These are phyloP conservation scores for Tokudaia tokunoshimensis DNA, from an alignment of 2,797 vertebrate species.

Conservation along the genomic window DNA sequence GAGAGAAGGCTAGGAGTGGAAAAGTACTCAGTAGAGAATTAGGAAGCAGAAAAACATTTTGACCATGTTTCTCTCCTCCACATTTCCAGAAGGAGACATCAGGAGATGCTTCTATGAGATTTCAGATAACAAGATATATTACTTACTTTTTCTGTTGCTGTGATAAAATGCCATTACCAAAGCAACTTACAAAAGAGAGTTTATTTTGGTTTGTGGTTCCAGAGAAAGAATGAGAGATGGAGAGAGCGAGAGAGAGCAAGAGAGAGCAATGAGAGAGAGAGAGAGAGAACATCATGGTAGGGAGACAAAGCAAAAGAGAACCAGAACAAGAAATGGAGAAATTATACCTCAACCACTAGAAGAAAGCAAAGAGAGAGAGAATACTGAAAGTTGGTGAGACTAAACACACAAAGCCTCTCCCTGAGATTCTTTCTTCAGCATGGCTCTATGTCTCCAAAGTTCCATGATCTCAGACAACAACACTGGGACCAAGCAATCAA, in stretches of 20 bases:
- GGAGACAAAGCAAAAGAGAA: background rate
- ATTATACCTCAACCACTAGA: no score
- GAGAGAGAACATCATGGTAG: background rate
- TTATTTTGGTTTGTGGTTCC: background rate
- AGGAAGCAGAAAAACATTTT: background rate
- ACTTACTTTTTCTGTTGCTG: background rate
- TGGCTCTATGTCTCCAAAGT: background rate
- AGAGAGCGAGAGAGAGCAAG: background rate
- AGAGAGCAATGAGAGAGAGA: background rate
- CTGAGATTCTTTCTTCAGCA: background rate
- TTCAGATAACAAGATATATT: background rate
- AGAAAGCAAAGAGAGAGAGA: background rate
- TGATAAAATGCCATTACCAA: background rate
- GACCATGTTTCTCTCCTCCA: accelerated
- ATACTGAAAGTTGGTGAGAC: background rate
- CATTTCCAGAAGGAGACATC: background rate
- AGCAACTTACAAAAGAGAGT: background rate
- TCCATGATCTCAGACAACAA: background rate
- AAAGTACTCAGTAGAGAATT: background rate
- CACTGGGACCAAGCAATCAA: background rate
- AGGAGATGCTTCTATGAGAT: background rate
- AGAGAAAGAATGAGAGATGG: background rate
- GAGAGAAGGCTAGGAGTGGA: background rate
- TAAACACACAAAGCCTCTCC: background rate
- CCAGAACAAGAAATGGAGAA: no score